phyloP scores from a whole-genome alignment of 2,797 vertebrate genomes.

The Graptemys geographica region DNA sequence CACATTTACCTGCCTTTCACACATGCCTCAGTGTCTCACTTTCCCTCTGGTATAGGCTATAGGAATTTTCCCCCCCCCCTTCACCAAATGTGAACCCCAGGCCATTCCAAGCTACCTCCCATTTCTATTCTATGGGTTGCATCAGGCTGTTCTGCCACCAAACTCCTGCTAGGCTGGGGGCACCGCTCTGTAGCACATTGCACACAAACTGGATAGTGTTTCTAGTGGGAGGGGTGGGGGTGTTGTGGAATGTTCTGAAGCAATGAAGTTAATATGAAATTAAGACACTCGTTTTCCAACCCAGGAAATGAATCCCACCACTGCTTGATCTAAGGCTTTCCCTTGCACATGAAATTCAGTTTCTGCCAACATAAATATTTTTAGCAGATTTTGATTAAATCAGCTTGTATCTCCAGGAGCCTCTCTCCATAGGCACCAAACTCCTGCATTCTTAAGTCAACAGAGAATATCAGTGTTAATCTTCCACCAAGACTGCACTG shows the following conservation, averaged over 20 bases:
- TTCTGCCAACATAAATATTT: background rate
- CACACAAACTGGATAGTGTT: constrained; percentile 10
- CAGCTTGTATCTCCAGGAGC: background rate
- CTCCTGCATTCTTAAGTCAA: background rate
- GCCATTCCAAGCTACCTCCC: background rate
- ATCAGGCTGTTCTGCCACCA: constrained; percentile 1
- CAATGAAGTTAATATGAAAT: background rate
- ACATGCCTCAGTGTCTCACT: constrained; percentile 62
- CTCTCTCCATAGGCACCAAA: background rate
- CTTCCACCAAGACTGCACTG: background rate
- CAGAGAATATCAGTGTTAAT: background rate
- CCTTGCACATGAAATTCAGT: background rate
- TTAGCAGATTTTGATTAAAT: background rate
- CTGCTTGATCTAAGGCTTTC: rapidly evolving
- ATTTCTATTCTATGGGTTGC: constrained; percentile 30
- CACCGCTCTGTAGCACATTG: background rate
- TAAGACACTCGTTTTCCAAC: background rate
- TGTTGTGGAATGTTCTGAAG: background rate
- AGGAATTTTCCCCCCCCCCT: background rate
- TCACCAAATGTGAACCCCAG: background rate
- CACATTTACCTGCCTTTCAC: constrained; percentile 60
- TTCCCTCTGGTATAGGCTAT: constrained; percentile 51
- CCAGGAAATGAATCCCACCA: background rate
- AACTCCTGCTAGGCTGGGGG: background rate
- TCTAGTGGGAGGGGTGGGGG: background rate